Base-by-base conservation (phyloP, 2,888 invertebrate species). In the Salticus scenicus region DNA sequence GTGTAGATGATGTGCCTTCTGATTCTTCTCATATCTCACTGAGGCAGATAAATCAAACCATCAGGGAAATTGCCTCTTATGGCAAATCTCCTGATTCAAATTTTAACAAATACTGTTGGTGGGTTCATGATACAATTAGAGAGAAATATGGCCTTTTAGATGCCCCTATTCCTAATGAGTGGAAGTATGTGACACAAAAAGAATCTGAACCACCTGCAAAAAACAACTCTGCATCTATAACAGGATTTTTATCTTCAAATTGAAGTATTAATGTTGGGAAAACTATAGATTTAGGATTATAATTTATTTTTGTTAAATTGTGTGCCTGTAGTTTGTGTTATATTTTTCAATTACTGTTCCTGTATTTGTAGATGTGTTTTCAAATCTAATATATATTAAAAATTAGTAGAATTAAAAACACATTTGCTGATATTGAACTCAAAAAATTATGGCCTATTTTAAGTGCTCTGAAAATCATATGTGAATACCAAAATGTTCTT, bases 31-130 rank as follows among this genome's bases (percentile, higher is more conserved):
- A 41, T 7, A 80, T 87, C 64, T 84, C 87, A 4, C 76, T 84
- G 37, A 51, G 84, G 17, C 87, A 84, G n/a, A 64, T 87, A 41
- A n/a, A 14, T 5, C 20, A 42, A 12, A 73, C 69, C 89, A 93
- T 95, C 41, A 92, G 93, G 71, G 92, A 94, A 88, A 91, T 94
- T 17, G 94, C 94, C 0, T 91, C 91, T 1, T 94, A 94, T 93
- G 93, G 92, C 87, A 91, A 92, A 72, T 93, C 93, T 88, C 91
- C 93, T 0, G 93, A 93, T 0, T 91, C 92, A 4, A 91, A 92
- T 90, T 92, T 92, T 84, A 93, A 93, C 75, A 94, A 93, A 80
- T 90, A 91, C n/a, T 94, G 94, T 89, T 95, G 95, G 95, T 93
- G 93, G 88, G 94, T 95, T 0, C 90, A 92, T 0, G 92, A 93